Conservation (phyloP, 1,140 invertebrate genomes). For the Hesperophylax magnus region DNA sequence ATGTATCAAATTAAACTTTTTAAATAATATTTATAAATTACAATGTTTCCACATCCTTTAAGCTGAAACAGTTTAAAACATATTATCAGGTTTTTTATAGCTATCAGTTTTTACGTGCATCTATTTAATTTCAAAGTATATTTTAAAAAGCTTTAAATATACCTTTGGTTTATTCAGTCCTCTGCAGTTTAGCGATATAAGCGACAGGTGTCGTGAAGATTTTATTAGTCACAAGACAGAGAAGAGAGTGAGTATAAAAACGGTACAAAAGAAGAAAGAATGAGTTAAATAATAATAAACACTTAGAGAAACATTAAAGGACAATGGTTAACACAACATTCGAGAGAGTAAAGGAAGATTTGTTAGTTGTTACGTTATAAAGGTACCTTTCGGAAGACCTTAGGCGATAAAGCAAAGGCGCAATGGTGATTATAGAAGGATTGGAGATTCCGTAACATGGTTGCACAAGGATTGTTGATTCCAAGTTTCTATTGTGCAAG, state of each 20-base stretch:
- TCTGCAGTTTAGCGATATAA: conserved; percentile 57
- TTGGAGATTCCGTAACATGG: neutral
- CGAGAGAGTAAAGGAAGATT: conserved; percentile 22
- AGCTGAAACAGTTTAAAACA: no score
- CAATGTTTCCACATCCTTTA: no score
- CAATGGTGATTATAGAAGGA: conserved; percentile 7
- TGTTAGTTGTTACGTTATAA: conserved; percentile 20
- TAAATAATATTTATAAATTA: no score
- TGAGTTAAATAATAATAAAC: conserved; percentile 7
- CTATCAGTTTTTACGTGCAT: no score
- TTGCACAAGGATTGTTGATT: no score
- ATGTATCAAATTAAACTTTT: no score
- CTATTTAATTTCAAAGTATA: conserved; percentile 42
- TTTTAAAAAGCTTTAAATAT: conserved; percentile 51
- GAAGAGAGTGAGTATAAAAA: conserved; percentile 39
- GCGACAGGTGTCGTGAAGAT: conserved; percentile 56
- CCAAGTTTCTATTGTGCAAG: no score
- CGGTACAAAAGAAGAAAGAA: conserved; percentile 33
- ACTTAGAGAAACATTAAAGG: conserved; percentile 35
- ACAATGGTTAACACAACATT: conserved; percentile 35
- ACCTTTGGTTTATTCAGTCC: conserved; percentile 56
- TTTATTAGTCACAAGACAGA: conserved; percentile 53
- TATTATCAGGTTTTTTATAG: no score
- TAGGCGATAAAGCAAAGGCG: conserved; percentile 20
- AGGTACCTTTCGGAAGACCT: conserved; percentile 18